Evolutionary conservation across 1,140 invertebrate species (phyloP).

Genomic region (Cydia fagiglandana): DNA sequence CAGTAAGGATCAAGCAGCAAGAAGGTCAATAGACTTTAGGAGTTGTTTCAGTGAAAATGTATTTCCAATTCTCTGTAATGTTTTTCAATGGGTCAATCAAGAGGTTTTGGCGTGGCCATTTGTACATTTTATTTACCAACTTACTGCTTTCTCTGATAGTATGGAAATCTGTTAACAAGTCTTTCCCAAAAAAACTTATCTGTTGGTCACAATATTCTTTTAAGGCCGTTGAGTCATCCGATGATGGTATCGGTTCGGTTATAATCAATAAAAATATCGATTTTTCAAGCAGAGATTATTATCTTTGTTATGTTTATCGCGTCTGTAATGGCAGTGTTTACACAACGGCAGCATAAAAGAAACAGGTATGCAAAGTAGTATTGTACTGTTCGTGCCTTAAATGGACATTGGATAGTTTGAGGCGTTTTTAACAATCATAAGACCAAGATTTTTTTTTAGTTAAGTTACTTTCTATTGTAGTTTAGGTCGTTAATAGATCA

Average conservation of each 20-base stretch:
- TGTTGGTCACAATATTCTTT: slow-evolving; percentile 15
- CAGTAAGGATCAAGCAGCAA: too few relatives aligned
- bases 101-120: too few relatives aligned
- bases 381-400: not conserved
- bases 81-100: too few relatives aligned
- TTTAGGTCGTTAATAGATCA: not conserved
- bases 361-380: not conserved
- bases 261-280: slow-evolving; percentile 31
- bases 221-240: slow-evolving; percentile 18
- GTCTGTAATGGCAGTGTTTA: slow-evolving; percentile 29
- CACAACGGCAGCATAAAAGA: slow-evolving; percentile 8
- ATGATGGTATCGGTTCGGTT: slow-evolving; percentile 22
- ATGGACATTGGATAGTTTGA: slow-evolving; percentile 1
- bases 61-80: too few relatives aligned
- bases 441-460: not conserved
- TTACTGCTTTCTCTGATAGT: too few relatives aligned
- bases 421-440: not conserved
- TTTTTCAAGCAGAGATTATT: slow-evolving; percentile 29
- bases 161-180: too few relatives aligned
- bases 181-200: not conserved
- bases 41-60: too few relatives aligned
- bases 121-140: too few relatives aligned
- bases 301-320: slow-evolving; percentile 31
- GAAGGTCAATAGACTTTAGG: too few relatives aligned
- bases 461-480: not conserved